A percentile compares a stretch with the other conserved stretches of the same genome.
These are phyloP conservation scores for Myioborus melanocephalus DNA, from an alignment of 2,797 vertebrate species.

Conservation along the genomic window DNA sequence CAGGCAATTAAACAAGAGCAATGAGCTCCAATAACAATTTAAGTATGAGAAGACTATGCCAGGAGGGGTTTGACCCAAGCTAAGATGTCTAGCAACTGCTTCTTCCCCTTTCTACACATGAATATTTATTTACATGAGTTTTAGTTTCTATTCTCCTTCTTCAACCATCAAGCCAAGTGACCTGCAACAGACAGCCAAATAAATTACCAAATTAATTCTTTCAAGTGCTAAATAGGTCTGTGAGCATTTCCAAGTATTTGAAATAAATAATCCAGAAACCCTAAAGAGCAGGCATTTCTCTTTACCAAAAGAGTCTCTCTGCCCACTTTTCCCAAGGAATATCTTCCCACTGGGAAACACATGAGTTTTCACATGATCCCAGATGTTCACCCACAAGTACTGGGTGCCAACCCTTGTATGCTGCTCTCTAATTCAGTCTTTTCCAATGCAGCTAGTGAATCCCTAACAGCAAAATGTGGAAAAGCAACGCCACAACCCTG, in stretches of 20 bases:
- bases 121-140: slow-evolving; percentile 1
- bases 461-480: not conserved
- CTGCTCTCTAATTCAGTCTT: not conserved
- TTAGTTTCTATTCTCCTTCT: not conserved
- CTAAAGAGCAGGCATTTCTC: not conserved
- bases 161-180: slow-evolving; percentile 35
- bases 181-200: slow-evolving; percentile 23
- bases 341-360: not conserved
- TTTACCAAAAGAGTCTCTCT: not conserved
- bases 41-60: not conserved
- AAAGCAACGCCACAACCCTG: not conserved
- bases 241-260: not conserved
- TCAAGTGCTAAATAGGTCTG: slow-evolving; percentile 10
- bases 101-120: not conserved
- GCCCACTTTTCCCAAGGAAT: not conserved
- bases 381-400: not conserved
- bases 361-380: not conserved
- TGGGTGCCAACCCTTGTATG: fast-evolving
- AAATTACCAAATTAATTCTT: slow-evolving; percentile 38
- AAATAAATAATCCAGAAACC: slow-evolving; percentile 30
- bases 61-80: not conserved
- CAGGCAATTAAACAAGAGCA: slow-evolving; percentile 23
- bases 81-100: slow-evolving; percentile 16
- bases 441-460: not conserved
- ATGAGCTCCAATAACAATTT: slow-evolving; percentile 30